Percentiles rank a stretch among this genome's conserved stretches.
phyloP scores from a whole-genome alignment of 2,888 invertebrate species.

The Tetragonula carbonaria region DNA sequence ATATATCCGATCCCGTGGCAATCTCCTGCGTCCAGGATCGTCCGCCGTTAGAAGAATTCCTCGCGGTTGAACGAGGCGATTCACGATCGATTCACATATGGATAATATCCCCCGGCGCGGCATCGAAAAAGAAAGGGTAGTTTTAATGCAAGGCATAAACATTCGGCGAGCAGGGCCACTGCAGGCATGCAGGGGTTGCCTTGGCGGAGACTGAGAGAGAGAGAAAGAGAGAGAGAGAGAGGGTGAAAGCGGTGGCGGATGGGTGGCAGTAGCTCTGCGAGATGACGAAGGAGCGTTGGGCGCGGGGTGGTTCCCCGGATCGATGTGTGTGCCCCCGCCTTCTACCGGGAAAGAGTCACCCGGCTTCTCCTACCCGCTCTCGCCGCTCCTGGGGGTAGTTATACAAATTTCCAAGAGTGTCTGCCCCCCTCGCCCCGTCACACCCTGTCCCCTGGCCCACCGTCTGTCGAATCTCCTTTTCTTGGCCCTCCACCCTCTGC shows the following conservation, averaged over 20 bases:
- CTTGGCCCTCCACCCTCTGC: slow-evolving; percentile 57
- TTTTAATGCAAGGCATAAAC: slow-evolving; percentile 76
- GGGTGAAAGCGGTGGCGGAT: slow-evolving; percentile 50
- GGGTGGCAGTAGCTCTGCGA: slow-evolving; percentile 72
- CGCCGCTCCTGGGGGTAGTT: slow-evolving; percentile 81
- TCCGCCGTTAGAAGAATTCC: too few relatives aligned
- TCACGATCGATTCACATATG: slow-evolving; percentile 23
- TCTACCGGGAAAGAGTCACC: slow-evolving; percentile 62
- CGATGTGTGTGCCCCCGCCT: slow-evolving; percentile 81
- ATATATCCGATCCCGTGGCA: neutral
- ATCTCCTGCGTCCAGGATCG: neutral
- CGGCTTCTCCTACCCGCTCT: slow-evolving; percentile 58
- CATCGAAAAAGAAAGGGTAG: slow-evolving; percentile 35
- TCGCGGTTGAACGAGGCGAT: neutral
- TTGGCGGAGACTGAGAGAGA: slow-evolving; percentile 25
- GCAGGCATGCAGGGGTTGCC: slow-evolving; percentile 64
- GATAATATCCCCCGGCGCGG: slow-evolving; percentile 17
- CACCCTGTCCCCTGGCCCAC: slow-evolving; percentile 46
- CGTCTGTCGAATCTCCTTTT: slow-evolving; percentile 54
- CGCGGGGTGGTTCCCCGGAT: slow-evolving; percentile 78
- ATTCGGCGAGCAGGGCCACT: slow-evolving; percentile 63
- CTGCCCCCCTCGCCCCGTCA: slow-evolving; percentile 73
- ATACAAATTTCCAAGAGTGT: slow-evolving; percentile 84
- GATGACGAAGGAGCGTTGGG: slow-evolving; percentile 79
- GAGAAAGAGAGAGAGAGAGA: slow-evolving; percentile 14